Percentiles rank a stretch among this genome's conserved stretches.
These are phyloP conservation scores for Cyphomyrmex costatus DNA, from an alignment of 1,140 invertebrate species.

Conservation along the genomic window DNA sequence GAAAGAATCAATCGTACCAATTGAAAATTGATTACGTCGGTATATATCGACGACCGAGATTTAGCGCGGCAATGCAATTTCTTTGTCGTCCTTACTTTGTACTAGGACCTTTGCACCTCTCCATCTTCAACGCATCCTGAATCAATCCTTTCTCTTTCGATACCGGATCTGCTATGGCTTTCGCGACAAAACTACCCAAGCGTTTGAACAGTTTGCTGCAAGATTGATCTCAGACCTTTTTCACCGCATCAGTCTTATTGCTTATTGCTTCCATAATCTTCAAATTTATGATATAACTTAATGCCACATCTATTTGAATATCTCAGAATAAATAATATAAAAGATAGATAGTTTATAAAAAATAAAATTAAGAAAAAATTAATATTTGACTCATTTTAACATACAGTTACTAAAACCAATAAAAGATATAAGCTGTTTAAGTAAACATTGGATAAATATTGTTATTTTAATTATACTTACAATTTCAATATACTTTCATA, in stretches of 20 bases:
- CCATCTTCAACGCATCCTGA: slow-evolving; percentile 47
- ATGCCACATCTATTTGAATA: neutral
- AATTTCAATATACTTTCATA: too few species aligned
- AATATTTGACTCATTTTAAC: neutral
- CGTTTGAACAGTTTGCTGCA: slow-evolving; percentile 46
- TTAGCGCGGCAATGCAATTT: slow-evolving; percentile 72
- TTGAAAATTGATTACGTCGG: slow-evolving; percentile 79
- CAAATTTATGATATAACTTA: neutral
- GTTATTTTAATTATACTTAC: too few species aligned
- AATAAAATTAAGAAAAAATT: neutral
- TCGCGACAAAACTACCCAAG: slow-evolving; percentile 18
- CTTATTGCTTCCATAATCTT: neutral
- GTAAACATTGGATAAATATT: too few species aligned
- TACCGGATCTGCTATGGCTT: slow-evolving; percentile 60
- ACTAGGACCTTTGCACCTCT: slow-evolving; percentile 61
- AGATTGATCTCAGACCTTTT: slow-evolving; percentile 22
- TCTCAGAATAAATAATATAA: neutral
- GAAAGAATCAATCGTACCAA: slow-evolving; percentile 72
- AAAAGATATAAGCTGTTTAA: too few species aligned
- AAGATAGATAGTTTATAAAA: neutral
- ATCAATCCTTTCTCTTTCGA: slow-evolving; percentile 61
- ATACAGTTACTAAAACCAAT: too few species aligned
- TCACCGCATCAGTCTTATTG: neutral
- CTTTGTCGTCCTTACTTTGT: slow-evolving; percentile 75
- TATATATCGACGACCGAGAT: slow-evolving; percentile 68